Percentiles rank a stretch among this genome's conserved stretches.
Evolutionary conservation across 2,113 vertebrate genomes (phyloP).

Genomic region (Phainopepla nitens): DNA sequence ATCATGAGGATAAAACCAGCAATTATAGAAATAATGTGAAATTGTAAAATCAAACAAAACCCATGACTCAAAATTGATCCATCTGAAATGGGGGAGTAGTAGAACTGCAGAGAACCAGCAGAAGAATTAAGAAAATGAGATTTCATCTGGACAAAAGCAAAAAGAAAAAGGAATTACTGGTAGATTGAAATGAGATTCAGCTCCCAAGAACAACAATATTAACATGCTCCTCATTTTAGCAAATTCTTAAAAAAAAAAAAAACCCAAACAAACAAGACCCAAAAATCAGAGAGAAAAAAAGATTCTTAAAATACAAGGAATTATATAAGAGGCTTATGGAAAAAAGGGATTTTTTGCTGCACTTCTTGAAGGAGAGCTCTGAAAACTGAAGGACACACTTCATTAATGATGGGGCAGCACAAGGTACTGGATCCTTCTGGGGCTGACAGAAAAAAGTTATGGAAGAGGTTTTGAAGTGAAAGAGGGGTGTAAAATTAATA

Average conservation of each 20-base stretch:
- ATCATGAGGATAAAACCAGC: background rate
- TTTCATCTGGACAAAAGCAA: background rate
- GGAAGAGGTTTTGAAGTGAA: background rate
- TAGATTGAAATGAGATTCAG: background rate
- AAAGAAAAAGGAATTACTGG: background rate
- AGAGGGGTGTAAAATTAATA: background rate
- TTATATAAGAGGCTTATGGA: accelerated
- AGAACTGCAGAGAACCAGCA: background rate
- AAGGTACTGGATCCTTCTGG: background rate
- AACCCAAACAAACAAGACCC: background rate
- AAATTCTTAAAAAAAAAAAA: background rate
- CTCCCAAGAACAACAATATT: background rate
- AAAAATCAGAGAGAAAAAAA: background rate
- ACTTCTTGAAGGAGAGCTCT: background rate
- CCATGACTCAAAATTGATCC: background rate
- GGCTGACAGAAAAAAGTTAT: background rate
- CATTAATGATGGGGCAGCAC: background rate
- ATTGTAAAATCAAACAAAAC: background rate
- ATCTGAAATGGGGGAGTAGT: background rate
- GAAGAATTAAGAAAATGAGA: background rate
- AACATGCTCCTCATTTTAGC: background rate
- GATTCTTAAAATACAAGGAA: background rate
- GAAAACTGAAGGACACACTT: background rate
- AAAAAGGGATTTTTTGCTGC: background rate
- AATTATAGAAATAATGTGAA: accelerated